phyloP scores from a whole-genome alignment of 2,113 vertebrate genomes.

The Pelmatolapia mariae region DNA sequence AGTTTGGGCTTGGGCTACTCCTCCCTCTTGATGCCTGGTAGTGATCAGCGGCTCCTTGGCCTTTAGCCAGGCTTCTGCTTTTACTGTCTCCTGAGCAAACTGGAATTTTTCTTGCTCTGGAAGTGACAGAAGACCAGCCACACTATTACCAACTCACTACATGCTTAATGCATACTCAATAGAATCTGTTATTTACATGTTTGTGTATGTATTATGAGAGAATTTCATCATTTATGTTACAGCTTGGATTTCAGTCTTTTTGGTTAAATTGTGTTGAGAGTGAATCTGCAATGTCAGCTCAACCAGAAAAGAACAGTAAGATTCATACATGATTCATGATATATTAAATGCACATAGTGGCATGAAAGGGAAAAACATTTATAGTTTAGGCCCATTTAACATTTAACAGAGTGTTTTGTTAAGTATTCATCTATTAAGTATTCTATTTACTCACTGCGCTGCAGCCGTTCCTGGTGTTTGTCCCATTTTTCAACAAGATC shows the following conservation, averaged over 20 bases:
- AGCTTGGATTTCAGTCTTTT: neutral
- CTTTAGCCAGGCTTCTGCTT: slow-evolving; percentile 84
- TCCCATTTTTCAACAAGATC: slow-evolving; percentile 87
- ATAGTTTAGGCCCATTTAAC: neutral
- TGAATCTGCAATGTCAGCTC: neutral
- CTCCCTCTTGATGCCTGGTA: slow-evolving; percentile 60
- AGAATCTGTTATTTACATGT: neutral
- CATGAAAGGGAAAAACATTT: neutral
- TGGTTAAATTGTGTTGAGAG: neutral
- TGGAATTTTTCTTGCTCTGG: slow-evolving; percentile 84
- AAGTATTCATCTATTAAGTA: neutral
- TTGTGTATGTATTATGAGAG: neutral
- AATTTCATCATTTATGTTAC: neutral
- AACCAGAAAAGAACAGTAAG: neutral
- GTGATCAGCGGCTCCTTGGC: slow-evolving; percentile 82
- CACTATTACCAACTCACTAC: neutral
- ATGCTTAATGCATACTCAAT: neutral
- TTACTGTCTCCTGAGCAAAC: slow-evolving; percentile 80
- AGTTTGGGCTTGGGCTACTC: slow-evolving; percentile 76
- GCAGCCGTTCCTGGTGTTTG: slow-evolving; percentile 84
- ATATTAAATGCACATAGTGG: neutral
- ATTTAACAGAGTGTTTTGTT: neutral
- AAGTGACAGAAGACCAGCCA: slow-evolving; percentile 7
- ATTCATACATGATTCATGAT: slow-evolving; percentile 4
- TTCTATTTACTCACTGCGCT: slow-evolving; percentile 75